These are phyloP conservation scores for Larimichthys polyactis DNA, from an alignment of 2,113 vertebrate genomes.

Conservation along the genomic window DNA sequence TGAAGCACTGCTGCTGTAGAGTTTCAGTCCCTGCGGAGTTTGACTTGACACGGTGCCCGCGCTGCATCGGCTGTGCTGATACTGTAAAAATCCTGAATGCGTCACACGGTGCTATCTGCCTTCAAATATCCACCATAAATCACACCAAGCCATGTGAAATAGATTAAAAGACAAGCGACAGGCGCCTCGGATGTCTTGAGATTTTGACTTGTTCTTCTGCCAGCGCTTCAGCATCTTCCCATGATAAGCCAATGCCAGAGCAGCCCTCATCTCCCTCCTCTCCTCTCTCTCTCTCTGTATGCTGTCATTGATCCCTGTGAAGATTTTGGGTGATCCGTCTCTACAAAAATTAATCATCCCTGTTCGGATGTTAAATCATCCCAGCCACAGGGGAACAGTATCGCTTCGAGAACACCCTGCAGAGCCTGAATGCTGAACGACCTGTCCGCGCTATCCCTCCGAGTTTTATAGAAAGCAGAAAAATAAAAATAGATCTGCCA, in stretches of 20 bases:
- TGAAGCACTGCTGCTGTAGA: conserved; percentile 9
- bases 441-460: neutral
- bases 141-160: conserved; percentile 34
- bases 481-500: neutral
- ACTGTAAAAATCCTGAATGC: conserved; percentile 32
- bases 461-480: neutral
- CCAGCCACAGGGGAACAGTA: neutral
- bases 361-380: neutral
- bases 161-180: conserved; percentile 44
- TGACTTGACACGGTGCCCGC: neutral
- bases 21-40: conserved; percentile 28
- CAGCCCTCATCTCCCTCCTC: neutral
- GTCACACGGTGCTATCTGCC: neutral
- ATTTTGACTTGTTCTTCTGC: conserved; percentile 18
- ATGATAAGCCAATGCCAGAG: neutral
- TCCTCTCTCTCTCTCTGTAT: too few relatives aligned
- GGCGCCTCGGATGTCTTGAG: neutral
- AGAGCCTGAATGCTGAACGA: neutral
- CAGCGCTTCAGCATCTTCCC: conserved; percentile 17
- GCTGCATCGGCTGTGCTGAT: conserved; percentile 32
- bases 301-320: conserved; percentile 20
- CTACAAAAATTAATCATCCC: conserved; percentile 26
- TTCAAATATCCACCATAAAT: conserved; percentile 33
- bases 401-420: neutral
- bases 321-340: neutral